Evolutionary conservation across 2,113 vertebrate species (phyloP), one percentile per base, ranked within the genome.

Genomic region (Progne subis): DNA sequence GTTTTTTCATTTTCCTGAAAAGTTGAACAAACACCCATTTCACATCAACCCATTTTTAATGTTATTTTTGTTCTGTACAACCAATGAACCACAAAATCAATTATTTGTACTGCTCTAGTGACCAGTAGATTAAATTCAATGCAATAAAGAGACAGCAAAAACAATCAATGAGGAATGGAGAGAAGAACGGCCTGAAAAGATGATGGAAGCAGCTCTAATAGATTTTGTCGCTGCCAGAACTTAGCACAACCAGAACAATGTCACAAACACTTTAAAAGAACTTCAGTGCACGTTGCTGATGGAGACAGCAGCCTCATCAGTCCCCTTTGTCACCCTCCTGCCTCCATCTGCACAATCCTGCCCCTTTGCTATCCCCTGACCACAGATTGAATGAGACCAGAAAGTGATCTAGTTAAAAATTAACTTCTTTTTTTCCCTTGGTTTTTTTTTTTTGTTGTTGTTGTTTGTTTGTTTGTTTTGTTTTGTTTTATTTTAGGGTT

Each of bases 51-150:
- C 39, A 68, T 83, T 94, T 92, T 93, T 81, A 96, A 88, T 88
- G 88, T 90, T 88, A 70, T 81, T 93, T 95, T 83, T 81, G 52
- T 93, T 90, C 90, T 14, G 2, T 81, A n/a, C 39, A 86, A 52
- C 55, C 79, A 88, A 76, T 81, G 95, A 95, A 94, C 88, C 94
- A 88, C 80, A 94, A 96, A 95, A 93, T 86, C 95, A 93, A 93
- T 95, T 97, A 85, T 88, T 93, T 81, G 90, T 70, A 74, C 79
- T 86, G 76, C 80, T 94, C 76, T 80, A 70, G 86, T 97, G 95
- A 93, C 92, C 95, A 94, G 82, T 19, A 77, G 80, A 95, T 96
- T 86, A 88, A 94, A 97, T 94, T 71, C 92, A 83, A 23, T 12
- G 34, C 71, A 81, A 83, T 12, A 77, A 87, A 89, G 72, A 79